Conservation (phyloP, 2,113 vertebrate genomes). For the Menidia beryllina region DNA sequence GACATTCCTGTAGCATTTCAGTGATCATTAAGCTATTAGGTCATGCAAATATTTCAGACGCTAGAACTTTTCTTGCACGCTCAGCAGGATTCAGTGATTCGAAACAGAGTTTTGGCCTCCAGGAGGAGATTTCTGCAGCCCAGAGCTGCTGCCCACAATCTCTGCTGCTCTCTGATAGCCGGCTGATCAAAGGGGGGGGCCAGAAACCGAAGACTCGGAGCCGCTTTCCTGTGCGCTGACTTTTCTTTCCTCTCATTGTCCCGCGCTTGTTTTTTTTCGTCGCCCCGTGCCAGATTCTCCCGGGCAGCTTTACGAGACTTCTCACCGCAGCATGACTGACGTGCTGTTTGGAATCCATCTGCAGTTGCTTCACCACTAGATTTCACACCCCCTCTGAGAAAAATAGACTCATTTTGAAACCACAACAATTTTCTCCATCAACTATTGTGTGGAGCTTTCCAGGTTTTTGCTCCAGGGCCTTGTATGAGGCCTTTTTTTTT, state of each 20-base stretch:
- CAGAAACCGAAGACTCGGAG: not conserved
- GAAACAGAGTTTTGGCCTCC: not conserved
- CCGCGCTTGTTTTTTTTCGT: constrained; percentile 17
- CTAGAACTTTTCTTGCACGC: too few relatives aligned
- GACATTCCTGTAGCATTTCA: too few relatives aligned
- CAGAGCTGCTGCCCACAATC: not conserved
- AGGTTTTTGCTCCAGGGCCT: not conserved
- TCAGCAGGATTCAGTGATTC: not conserved
- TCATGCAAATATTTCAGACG: too few relatives aligned
- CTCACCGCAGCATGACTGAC: constrained; percentile 22
- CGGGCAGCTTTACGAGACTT: not conserved
- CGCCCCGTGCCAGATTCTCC: not conserved
- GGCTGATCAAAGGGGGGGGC: constrained; percentile 2
- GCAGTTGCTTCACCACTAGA: constrained; percentile 20
- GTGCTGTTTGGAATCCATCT: constrained; percentile 20
- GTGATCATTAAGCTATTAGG: too few relatives aligned
- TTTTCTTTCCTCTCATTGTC: constrained; percentile 62
- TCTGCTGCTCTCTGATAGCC: constrained; percentile 15
- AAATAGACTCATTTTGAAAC: constrained; percentile 1
- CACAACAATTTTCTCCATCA: constrained; percentile 31
- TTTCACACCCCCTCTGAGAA: constrained; percentile 4
- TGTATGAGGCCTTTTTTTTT: not conserved
- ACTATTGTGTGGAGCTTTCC: not conserved
- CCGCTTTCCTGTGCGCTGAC: constrained; percentile 20
- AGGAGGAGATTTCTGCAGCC: not conserved